Evolutionary conservation across 2,797 vertebrate species (phyloP).

Genomic region (Sebastes jordani): DNA sequence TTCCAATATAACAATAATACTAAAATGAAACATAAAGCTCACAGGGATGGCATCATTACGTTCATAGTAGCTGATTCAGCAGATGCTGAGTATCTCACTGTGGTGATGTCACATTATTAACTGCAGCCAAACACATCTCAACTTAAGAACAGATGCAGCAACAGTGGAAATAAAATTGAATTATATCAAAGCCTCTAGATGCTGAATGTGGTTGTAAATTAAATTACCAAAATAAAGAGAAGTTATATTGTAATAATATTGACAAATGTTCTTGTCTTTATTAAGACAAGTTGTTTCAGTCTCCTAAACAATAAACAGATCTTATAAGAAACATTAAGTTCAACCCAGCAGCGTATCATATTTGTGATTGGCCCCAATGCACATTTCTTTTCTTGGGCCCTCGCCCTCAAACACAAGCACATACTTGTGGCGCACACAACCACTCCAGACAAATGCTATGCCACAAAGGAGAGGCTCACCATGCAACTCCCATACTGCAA

Average conservation of each 20-base stretch:
- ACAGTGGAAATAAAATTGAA: neutral
- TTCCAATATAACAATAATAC: neutral
- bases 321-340: too few relatives aligned
- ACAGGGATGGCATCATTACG: neutral
- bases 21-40: neutral
- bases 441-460: too few relatives aligned
- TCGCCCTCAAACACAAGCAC: too few relatives aligned
- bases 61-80: constrained; percentile 6
- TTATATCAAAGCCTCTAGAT: neutral
- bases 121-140: neutral
- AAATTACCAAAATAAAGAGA: neutral
- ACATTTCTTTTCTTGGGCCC: too few relatives aligned
- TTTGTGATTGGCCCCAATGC: too few relatives aligned
- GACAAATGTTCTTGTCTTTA: neutral
- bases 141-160: neutral
- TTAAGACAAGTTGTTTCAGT: neutral
- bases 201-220: neutral
- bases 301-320: neutral
- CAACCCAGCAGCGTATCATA: too few relatives aligned
- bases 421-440: too few relatives aligned
- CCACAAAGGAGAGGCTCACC: too few relatives aligned
- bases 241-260: neutral
- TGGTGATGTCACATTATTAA: neutral
- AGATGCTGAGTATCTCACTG: neutral
- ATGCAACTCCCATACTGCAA: too few relatives aligned